These are phyloP conservation scores for Nothobranchius furzeri DNA, from an alignment of 2,113 vertebrate species.

Conservation along the genomic window DNA sequence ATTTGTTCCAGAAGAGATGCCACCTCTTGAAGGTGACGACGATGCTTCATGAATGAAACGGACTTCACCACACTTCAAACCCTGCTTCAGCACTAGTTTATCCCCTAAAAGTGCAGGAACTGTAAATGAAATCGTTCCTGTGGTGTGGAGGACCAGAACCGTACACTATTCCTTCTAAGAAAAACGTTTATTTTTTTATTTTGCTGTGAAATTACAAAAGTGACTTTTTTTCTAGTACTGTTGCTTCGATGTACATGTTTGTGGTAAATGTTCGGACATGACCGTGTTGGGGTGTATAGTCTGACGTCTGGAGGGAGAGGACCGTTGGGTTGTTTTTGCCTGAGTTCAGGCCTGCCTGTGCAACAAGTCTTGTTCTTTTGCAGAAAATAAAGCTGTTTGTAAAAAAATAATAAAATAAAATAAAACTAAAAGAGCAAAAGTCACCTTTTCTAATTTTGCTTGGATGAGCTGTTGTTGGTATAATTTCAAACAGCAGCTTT, in stretches of 20 bases:
- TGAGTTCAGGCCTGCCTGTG: conserved; percentile 77
- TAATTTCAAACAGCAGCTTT: too few relatives aligned
- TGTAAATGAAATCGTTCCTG: conserved; percentile 67
- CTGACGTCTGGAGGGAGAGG: conserved; percentile 57
- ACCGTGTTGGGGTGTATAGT: conserved; percentile 69
- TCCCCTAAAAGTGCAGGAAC: conserved; percentile 62
- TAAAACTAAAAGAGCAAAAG: not conserved
- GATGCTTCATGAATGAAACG: conserved; percentile 87
- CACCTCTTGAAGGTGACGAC: conserved; percentile 91
- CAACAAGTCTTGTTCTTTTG: conserved; percentile 72
- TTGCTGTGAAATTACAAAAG: conserved; percentile 64
- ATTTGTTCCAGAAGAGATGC: conserved; percentile 85
- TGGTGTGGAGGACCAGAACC: conserved; percentile 68
- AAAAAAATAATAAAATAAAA: too few relatives aligned
- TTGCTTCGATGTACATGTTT: conserved; percentile 77
- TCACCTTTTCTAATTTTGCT: not conserved
- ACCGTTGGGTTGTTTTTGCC: conserved; percentile 74
- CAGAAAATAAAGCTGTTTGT: conserved; percentile 73
- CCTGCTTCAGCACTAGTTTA: conserved; percentile 66
- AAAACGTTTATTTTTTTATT: conserved; percentile 53
- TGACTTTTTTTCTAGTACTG: conserved; percentile 65
- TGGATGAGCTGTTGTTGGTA: not conserved
- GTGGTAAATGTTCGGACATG: conserved; percentile 50
- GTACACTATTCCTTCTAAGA: conserved; percentile 54
- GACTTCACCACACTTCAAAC: conserved; percentile 35